Percentiles rank a stretch among this genome's conserved stretches.
phyloP scores from a whole-genome alignment of 2,113 vertebrate genomes.

The Anseranas semipalmata region DNA sequence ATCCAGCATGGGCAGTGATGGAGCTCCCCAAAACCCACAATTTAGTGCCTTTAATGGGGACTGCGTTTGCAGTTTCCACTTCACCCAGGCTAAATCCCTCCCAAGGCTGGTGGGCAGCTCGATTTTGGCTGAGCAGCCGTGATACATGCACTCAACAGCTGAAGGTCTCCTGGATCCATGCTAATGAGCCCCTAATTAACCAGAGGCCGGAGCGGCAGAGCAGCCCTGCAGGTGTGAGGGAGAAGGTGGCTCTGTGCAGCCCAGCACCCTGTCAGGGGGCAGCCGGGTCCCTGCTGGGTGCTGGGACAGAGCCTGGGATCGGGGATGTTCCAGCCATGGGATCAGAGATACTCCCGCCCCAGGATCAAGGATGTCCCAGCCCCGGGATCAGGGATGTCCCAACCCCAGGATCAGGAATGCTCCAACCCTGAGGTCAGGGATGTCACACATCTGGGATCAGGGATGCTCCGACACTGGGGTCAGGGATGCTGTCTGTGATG shows the following conservation, averaged over 20 bases:
- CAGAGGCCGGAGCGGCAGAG: neutral
- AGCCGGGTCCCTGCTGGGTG: neutral
- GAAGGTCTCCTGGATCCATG: neutral
- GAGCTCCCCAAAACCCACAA: neutral
- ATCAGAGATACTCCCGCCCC: rapidly evolving
- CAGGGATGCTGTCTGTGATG: neutral
- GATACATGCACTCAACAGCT: rapidly evolving
- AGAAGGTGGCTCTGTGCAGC: neutral
- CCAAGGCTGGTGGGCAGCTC: neutral
- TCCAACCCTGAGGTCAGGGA: no score
- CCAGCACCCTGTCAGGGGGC: neutral
- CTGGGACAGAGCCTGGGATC: neutral
- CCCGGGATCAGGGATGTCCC: rapidly evolving
- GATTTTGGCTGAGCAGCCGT: neutral
- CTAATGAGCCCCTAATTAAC: neutral
- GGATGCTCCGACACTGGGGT: neutral
- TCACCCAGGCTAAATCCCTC: neutral
- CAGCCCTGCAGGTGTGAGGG: neutral
- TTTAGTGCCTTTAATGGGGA: neutral
- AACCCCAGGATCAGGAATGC: rapidly evolving
- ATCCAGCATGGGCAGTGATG: neutral
- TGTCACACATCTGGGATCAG: no score
- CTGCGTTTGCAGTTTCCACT: neutral
- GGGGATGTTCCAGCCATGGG: neutral
- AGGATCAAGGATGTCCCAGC: rapidly evolving